Conservation (phyloP, 37 sponge, comb jelly and placozoan genomes). For the Ianthella basta region DNA sequence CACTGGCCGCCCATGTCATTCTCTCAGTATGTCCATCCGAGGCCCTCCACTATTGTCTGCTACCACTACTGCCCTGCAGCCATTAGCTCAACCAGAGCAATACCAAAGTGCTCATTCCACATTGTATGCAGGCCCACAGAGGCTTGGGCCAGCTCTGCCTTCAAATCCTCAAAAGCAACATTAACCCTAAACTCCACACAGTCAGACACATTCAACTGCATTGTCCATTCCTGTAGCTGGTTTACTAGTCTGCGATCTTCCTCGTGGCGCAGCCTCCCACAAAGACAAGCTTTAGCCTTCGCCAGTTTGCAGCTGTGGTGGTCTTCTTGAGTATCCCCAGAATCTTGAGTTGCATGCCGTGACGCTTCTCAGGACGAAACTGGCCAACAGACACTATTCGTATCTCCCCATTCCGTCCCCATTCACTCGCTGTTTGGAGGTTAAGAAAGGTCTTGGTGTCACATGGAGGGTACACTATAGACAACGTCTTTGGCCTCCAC, state of each 20-base stretch:
- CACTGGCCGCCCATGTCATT: slow-evolving; percentile 73
- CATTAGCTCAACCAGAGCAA: slow-evolving; percentile 94
- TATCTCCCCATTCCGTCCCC: slow-evolving; percentile 13
- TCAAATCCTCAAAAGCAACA: slow-evolving; percentile 69
- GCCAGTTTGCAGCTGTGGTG: background rate
- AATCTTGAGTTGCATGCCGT: slow-evolving; percentile 69
- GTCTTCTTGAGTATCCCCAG: slow-evolving; percentile 31
- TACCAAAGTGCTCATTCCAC: slow-evolving; percentile 99
- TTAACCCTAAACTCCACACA: slow-evolving; percentile 76
- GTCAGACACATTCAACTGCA: slow-evolving; percentile 42
- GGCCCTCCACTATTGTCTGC: slow-evolving; percentile 95
- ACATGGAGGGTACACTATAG: slow-evolving; percentile 94
- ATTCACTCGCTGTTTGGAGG: slow-evolving; percentile 20
- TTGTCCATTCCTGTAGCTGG: slow-evolving; percentile 55
- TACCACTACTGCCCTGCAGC: slow-evolving; percentile 93
- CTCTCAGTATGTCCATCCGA: slow-evolving; percentile 83
- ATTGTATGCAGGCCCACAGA: slow-evolving; percentile 92
- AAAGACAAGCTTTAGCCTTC: slow-evolving; percentile 54
- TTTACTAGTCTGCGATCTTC: slow-evolving; percentile 81
- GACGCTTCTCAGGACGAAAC: slow-evolving; percentile 97
- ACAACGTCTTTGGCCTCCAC: slow-evolving; percentile 55
- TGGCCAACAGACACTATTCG: slow-evolving; percentile 91
- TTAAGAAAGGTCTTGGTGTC: slow-evolving; percentile 71
- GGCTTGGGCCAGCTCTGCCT: slow-evolving; percentile 44
- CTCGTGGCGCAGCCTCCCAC: slow-evolving; percentile 90